Percentiles rank a stretch among this genome's conserved stretches.
These are phyloP conservation scores for Melikaiella ostensackeni DNA, from an alignment of 2,888 invertebrate genomes.

Conservation along the genomic window DNA sequence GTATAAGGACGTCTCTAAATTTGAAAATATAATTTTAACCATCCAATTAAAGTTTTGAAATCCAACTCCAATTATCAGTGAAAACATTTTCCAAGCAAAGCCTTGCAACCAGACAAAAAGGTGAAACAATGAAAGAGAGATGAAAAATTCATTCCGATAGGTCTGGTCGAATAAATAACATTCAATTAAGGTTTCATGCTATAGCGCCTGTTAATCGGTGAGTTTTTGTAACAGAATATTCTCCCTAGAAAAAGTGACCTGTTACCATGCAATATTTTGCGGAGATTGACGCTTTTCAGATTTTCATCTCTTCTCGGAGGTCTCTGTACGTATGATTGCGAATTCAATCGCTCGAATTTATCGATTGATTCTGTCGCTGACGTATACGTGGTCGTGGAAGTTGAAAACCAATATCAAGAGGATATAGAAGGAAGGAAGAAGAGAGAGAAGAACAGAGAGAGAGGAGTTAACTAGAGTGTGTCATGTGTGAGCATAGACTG, in stretches of 20 bases:
- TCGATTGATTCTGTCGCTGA: slow-evolving; percentile 38
- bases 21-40: too few species aligned
- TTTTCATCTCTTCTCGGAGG: slow-evolving; percentile 16
- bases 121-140: neutral
- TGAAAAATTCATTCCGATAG: neutral
- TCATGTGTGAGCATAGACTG: neutral
- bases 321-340: slow-evolving; percentile 33
- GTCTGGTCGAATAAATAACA: neutral
- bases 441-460: neutral
- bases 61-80: too few species aligned
- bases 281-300: slow-evolving; percentile 34
- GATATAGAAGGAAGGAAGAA: neutral
- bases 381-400: slow-evolving; percentile 20
- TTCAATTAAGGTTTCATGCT: neutral
- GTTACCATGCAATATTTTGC: slow-evolving; percentile 21
- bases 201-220: neutral
- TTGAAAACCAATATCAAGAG: slow-evolving; percentile 35
- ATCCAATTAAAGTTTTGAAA: too few species aligned
- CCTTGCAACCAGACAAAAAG: neutral
- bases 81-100: neutral
- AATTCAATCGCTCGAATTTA: slow-evolving; percentile 38
- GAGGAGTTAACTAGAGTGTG: slow-evolving; percentile 28
- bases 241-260: neutral
- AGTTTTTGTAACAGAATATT: neutral
- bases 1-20: too few species aligned